Evolutionary conservation across 2,888 invertebrate genomes (phyloP).

Genomic region (Lumbricus terrestris): DNA sequence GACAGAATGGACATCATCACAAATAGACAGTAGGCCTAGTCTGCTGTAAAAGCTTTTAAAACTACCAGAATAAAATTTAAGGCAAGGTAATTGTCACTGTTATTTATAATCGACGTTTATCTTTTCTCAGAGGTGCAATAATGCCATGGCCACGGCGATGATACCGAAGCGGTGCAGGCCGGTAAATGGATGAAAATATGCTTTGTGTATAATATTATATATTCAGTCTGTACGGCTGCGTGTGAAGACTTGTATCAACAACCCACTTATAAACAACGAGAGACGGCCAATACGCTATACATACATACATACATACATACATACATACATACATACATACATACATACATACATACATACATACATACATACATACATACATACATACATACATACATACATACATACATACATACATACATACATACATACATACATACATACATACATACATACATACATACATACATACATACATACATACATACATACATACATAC

Average conservation of each 20-base stretch:
- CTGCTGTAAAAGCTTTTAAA: background rate
- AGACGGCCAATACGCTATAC: background rate
- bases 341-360: too few species aligned
- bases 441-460: too few species aligned
- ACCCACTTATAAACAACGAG: background rate
- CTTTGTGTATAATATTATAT: background rate
- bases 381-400: too few species aligned
- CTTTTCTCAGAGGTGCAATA: background rate
- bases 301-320: background rate
- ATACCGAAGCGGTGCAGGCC: background rate
- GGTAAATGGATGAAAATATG: background rate
- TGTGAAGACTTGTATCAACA: background rate
- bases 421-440: too few species aligned
- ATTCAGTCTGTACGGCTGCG: background rate
- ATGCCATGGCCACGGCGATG: background rate
- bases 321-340: background rate
- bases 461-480: too few species aligned
- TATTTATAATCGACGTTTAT: background rate
- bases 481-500: too few species aligned
- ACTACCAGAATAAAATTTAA: background rate
- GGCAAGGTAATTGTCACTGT: background rate
- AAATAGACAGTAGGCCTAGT: background rate
- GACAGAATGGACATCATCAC: background rate
- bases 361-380: too few species aligned
- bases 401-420: too few species aligned